These are phyloP conservation scores for Nasonia giraulti DNA, from an alignment of 1,140 invertebrate genomes.

Conservation along the genomic window DNA sequence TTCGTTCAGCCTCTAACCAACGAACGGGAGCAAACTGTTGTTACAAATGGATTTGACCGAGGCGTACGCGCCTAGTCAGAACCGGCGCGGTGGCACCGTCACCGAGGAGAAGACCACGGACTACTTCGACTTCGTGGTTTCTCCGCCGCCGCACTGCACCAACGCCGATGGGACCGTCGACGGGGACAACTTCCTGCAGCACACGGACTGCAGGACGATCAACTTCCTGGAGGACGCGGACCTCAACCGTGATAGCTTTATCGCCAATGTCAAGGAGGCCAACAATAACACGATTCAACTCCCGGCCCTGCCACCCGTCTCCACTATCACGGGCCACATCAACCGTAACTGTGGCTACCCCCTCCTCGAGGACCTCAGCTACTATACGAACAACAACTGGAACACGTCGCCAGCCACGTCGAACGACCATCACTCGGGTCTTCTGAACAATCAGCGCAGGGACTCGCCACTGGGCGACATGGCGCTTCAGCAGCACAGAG, in stretches of 20 bases:
- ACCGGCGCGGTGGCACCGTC: slow-evolving; percentile 67
- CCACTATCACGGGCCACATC: slow-evolving; percentile 68
- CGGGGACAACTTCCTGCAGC: slow-evolving; percentile 68
- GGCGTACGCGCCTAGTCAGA: slow-evolving; percentile 77
- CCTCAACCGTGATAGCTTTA: slow-evolving; percentile 67
- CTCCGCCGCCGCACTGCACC: slow-evolving; percentile 75
- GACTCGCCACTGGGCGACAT: background rate
- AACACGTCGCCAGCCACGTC: slow-evolving; percentile 61
- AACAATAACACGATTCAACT: slow-evolving; percentile 78
- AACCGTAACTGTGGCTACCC: slow-evolving; percentile 66
- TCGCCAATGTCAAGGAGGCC: slow-evolving; percentile 75
- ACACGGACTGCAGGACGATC: slow-evolving; percentile 62
- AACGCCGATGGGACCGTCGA: slow-evolving; percentile 58
- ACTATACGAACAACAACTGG: slow-evolving; percentile 81
- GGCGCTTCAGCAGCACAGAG: slow-evolving; percentile 30
- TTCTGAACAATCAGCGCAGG: slow-evolving; percentile 2
- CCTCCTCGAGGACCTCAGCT: slow-evolving; percentile 85
- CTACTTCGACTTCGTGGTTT: slow-evolving; percentile 91
- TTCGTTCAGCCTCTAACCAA: too few relatives aligned
- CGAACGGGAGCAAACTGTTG: background rate
- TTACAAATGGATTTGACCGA: slow-evolving; percentile 85
- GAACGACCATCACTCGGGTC: background rate
- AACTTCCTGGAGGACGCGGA: slow-evolving; percentile 62
- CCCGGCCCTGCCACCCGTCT: slow-evolving; percentile 68
- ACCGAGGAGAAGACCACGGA: slow-evolving; percentile 83